Conservation (phyloP, 1,140 invertebrate species). For the Meteorus sp. region DNA sequence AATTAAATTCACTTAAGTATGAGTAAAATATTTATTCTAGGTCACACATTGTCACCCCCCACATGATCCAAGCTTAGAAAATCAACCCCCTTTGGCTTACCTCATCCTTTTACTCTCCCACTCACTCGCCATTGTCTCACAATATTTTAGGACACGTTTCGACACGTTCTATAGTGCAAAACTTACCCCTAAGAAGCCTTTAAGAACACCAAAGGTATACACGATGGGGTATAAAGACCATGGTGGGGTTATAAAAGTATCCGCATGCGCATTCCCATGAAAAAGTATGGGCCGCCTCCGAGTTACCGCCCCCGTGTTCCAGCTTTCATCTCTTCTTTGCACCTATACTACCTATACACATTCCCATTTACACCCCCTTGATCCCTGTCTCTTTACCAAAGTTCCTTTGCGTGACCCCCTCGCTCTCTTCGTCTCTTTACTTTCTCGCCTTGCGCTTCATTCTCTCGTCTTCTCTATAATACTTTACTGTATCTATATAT, state of each 20-base stretch:
- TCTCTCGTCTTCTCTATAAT: no score
- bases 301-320: constrained; percentile 32
- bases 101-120: constrained; percentile 5
- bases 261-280: constrained; percentile 54
- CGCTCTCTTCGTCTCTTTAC: constrained; percentile 13
- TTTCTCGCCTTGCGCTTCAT: no score
- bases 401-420: no score
- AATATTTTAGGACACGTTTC: neutral
- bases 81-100: no score
- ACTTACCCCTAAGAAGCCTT: constrained; percentile 58
- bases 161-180: constrained; percentile 48
- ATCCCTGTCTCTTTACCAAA: no score
- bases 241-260: constrained; percentile 47
- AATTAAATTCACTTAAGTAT: no score
- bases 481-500: no score
- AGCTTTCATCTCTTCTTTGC: constrained; percentile 21
- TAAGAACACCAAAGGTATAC: constrained; percentile 47
- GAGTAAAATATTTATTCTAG: no score
- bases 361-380: constrained; percentile 27
- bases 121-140: no score
- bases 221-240: no score
- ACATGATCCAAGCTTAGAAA: no score
- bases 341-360: neutral
- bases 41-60: no score
- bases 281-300: constrained; percentile 56